phyloP scores from a whole-genome alignment of 1,140 invertebrate species.

The Leptoteleia sp. region DNA sequence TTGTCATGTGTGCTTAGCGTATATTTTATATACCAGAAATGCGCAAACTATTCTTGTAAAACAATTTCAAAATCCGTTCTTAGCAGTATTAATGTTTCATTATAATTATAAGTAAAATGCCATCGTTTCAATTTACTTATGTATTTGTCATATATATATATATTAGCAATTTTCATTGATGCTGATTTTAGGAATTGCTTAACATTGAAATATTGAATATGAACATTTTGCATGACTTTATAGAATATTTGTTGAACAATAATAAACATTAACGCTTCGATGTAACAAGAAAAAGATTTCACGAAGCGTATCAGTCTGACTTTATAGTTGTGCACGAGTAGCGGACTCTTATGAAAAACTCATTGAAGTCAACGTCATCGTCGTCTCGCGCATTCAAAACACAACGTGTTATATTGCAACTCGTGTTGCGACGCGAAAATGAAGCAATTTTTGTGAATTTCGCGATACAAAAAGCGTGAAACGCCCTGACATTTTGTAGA shows the following conservation, averaged over 20 bases:
- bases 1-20: no score
- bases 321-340: conserved; percentile 12
- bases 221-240: no score
- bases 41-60: no score
- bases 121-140: no score
- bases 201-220: no score
- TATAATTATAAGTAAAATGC: no score
- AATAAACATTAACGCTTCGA: not conserved
- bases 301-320: conserved; percentile 9
- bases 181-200: no score
- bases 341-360: conserved; percentile 4
- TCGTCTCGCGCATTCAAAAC: conserved; percentile 4
- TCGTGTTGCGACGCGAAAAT: conserved; percentile 10
- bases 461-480: conserved; percentile 7
- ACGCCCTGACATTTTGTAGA: conserved; percentile 8
- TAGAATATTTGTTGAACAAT: not conserved
- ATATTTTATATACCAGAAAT: no score
- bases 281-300: conserved; percentile 12
- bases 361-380: conserved; percentile 27
- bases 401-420: conserved; percentile 4
- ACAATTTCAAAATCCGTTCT: no score
- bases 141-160: no score
- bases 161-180: no score
- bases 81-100: no score
- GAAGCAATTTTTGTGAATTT: conserved; percentile 17